Conservation (phyloP, 37 sponge, comb jelly and placozoan genomes). For the Hormiphora californensis region DNA sequence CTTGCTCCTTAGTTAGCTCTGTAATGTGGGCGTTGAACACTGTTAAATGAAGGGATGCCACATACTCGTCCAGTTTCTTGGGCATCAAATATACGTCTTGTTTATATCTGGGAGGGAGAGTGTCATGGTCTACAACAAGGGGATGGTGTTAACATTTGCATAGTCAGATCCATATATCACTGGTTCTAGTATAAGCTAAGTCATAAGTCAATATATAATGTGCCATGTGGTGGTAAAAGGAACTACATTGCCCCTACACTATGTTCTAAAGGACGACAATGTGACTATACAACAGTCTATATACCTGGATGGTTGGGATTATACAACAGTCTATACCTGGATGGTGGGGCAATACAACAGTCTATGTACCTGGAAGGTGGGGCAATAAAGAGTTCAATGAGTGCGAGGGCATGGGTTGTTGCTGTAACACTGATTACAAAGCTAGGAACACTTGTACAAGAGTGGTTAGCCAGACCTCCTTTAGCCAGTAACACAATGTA, state of each 20-base stretch:
- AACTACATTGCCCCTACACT: no score
- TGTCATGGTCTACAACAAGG: background rate
- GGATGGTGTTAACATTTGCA: no score
- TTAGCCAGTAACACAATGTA: conserved; percentile 71
- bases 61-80: conserved; percentile 91
- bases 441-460: conserved; percentile 68
- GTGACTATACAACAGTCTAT: no score
- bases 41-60: conserved; percentile 75
- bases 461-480: conserved; percentile 71
- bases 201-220: no score
- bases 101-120: conserved; percentile 59
- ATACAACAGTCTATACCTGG: background rate
- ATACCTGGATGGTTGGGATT: no score
- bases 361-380: conserved; percentile 49
- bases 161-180: no score
- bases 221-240: no score
- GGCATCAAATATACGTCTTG: conserved; percentile 80
- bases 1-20: conserved; percentile 70
- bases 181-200: no score
- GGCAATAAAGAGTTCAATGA: conserved; percentile 77
- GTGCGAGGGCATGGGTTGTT: conserved; percentile 78
- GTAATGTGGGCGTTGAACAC: conserved; percentile 75
- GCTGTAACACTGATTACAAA: conserved; percentile 77
- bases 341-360: background rate
- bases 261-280: no score